Percentiles rank a stretch among this genome's conserved stretches.
Evolutionary conservation across 2,888 invertebrate species (phyloP).

Genomic region (Pollenia griseotomentosa): DNA sequence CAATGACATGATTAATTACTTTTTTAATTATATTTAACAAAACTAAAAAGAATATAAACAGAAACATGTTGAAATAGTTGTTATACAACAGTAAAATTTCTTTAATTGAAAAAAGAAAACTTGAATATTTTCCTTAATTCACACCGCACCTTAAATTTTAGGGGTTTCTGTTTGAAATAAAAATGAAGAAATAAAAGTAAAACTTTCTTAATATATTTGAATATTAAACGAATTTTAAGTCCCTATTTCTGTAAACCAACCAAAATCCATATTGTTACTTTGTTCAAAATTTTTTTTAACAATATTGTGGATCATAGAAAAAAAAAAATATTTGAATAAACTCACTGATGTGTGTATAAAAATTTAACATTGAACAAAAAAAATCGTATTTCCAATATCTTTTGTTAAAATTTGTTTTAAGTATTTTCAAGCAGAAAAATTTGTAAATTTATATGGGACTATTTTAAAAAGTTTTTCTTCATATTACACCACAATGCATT

Average conservation of each 20-base stretch:
- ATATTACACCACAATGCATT: conserved; percentile 48
- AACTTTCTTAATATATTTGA: too few species aligned
- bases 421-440: conserved; percentile 28
- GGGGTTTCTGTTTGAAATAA: too few species aligned
- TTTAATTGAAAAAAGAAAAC: too few species aligned
- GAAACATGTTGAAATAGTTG: too few species aligned
- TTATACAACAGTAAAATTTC: too few species aligned
- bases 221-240: too few species aligned
- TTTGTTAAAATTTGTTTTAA: neutral
- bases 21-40: conserved; percentile 52
- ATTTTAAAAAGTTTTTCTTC: conserved; percentile 15
- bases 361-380: conserved; percentile 22
- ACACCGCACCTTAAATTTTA: too few species aligned
- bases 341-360: conserved; percentile 21
- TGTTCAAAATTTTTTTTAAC: neutral
- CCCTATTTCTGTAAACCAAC: too few species aligned
- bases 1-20: conserved; percentile 67
- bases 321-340: conserved; percentile 11
- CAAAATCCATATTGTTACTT: too few species aligned
- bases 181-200: too few species aligned
- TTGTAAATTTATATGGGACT: conserved; percentile 35
- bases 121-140: too few species aligned
- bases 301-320: neutral
- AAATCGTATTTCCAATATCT: neutral
- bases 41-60: neutral